Percentiles rank a stretch among this genome's conserved stretches.
Evolutionary conservation across 2,797 vertebrate genomes (phyloP).

Genomic region (Karalla daura): DNA sequence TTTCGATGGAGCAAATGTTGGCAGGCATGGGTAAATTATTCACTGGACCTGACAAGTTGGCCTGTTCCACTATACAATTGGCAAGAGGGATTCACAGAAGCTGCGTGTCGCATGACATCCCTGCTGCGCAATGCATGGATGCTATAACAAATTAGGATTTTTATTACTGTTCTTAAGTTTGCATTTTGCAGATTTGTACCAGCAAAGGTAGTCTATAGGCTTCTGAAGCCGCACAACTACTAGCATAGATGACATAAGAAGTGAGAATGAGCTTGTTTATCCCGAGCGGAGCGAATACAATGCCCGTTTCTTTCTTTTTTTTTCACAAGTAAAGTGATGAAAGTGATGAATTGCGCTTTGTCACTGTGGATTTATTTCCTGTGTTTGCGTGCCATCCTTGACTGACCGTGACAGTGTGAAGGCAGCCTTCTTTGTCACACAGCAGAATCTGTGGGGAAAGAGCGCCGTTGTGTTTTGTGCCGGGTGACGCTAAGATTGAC

Average conservation of each 20-base stretch:
- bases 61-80: conserved; percentile 52
- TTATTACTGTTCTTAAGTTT: conserved; percentile 32
- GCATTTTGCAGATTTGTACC: conserved; percentile 28
- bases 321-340: conserved; percentile 52
- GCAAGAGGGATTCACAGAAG: conserved; percentile 47
- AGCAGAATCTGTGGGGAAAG: conserved; percentile 37
- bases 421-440: conserved; percentile 53
- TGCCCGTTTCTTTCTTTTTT: conserved; percentile 48
- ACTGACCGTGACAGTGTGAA: conserved; percentile 60
- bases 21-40: conserved; percentile 76
- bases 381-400: conserved; percentile 59
- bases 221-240: conserved; percentile 10
- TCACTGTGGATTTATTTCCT: conserved; percentile 65
- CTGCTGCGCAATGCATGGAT: conserved; percentile 44
- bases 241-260: conserved; percentile 42
- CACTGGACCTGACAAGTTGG: conserved; percentile 70
- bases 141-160: conserved; percentile 30
- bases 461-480: conserved; percentile 44
- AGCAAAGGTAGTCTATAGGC: conserved; percentile 20
- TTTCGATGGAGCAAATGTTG: conserved; percentile 75
- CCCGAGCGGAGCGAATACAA: conserved; percentile 43
- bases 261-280: conserved; percentile 46
- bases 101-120: conserved; percentile 48
- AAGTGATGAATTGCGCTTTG: conserved; percentile 64
- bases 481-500: conserved; percentile 73